phyloP scores from a whole-genome alignment of 2,797 vertebrate genomes.

The Salarias fasciatus region DNA sequence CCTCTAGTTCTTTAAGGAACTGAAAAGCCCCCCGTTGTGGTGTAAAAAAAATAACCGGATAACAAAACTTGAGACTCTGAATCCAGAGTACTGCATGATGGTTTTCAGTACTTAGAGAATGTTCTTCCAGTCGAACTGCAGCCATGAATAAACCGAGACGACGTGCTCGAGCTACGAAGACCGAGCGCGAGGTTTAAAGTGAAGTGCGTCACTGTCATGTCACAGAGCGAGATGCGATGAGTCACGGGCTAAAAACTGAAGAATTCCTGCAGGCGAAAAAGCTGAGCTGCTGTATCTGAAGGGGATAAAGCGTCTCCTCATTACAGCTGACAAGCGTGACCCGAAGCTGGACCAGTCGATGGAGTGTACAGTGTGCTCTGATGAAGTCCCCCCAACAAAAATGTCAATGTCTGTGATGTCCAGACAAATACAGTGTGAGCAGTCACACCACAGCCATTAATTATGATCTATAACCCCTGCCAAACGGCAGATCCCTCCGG shows the following conservation, averaged over 20 bases:
- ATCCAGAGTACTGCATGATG: no score
- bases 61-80: no score
- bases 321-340: conserved; percentile 33
- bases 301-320: conserved; percentile 28
- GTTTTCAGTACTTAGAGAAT: no score
- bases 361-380: background rate
- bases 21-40: no score
- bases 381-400: conserved; percentile 17
- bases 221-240: conserved; percentile 17
- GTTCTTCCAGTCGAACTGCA: no score
- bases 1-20: no score
- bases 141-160: conserved; percentile 6
- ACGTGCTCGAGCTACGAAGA: background rate
- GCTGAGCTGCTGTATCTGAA: conserved; percentile 25
- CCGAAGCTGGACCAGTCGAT: conserved; percentile 29
- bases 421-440: conserved; percentile 28
- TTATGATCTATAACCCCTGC: conserved; percentile 56
- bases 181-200: background rate
- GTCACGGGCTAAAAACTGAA: conserved; percentile 24
- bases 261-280: conserved; percentile 11
- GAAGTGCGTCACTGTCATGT: conserved; percentile 4
- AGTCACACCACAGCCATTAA: conserved; percentile 35
- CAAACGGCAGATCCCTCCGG: conserved; percentile 31
- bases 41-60: no score
- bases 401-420: conserved; percentile 38